These are phyloP conservation scores for Lepidochitona cinerea DNA, from an alignment of 2,888 invertebrate species.

Conservation along the genomic window DNA sequence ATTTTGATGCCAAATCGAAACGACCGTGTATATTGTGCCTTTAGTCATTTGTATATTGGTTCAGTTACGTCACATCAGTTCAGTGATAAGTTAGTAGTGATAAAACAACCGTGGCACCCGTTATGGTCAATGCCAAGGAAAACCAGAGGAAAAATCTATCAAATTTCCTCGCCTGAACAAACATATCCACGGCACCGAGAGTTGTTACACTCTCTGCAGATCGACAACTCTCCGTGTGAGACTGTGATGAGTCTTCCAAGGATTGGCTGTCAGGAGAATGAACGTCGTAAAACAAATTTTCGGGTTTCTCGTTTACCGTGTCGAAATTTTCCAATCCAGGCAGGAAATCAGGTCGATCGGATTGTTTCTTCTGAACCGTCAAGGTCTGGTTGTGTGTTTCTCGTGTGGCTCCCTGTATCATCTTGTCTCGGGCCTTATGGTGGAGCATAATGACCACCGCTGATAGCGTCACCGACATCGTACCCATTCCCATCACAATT, in stretches of 20 bases:
- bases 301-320: neutral
- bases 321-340: neutral
- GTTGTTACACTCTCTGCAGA: neutral
- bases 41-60: too few relatives aligned
- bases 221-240: neutral
- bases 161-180: neutral
- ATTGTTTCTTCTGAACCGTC: neutral
- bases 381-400: neutral
- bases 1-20: too few relatives aligned
- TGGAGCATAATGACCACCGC: neutral
- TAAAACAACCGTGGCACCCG: neutral
- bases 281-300: neutral
- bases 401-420: neutral
- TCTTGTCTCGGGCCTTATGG: neutral
- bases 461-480: neutral
- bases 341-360: neutral
- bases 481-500: neutral
- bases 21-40: too few relatives aligned
- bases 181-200: neutral
- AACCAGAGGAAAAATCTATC: neutral
- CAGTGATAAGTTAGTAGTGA: neutral
- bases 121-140: neutral
- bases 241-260: neutral
- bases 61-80: too few relatives aligned
- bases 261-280: neutral